Conservation (phyloP, 2,797 vertebrate genomes). For the Xiphophorus birchmanni region DNA sequence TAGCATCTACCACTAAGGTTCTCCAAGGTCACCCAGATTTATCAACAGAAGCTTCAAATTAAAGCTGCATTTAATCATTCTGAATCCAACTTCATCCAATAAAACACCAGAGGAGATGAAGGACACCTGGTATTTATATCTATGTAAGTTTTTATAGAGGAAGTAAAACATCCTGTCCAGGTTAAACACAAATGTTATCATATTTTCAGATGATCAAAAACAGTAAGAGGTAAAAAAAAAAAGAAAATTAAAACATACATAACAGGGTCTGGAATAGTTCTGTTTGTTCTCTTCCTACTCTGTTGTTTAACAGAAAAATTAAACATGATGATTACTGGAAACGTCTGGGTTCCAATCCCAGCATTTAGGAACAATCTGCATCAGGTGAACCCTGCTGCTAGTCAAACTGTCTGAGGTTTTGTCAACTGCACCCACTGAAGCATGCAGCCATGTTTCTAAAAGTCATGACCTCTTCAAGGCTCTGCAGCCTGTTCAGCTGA, state of each 20-base stretch:
- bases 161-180: not conserved
- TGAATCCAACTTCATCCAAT: not conserved
- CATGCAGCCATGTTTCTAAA: not conserved
- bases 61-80: not conserved
- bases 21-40: not conserved
- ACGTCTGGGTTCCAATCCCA: not conserved
- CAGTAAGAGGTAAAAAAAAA: not conserved
- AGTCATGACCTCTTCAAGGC: not conserved
- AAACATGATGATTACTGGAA: not conserved
- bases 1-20: conserved; percentile 9
- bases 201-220: not conserved
- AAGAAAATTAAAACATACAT: not conserved
- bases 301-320: not conserved
- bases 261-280: not conserved
- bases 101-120: not conserved
- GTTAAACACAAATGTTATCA: not conserved
- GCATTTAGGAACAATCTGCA: not conserved
- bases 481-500: not conserved
- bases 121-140: not conserved
- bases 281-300: not conserved
- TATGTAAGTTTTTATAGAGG: not conserved
- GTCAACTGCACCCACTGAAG: not conserved
- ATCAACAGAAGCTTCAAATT: not conserved
- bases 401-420: not conserved
- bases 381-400: not conserved